Percentiles rank a stretch among this genome's conserved stretches.
phyloP scores from a whole-genome alignment of 2,888 invertebrate species.

The Cephus spinipes region DNA sequence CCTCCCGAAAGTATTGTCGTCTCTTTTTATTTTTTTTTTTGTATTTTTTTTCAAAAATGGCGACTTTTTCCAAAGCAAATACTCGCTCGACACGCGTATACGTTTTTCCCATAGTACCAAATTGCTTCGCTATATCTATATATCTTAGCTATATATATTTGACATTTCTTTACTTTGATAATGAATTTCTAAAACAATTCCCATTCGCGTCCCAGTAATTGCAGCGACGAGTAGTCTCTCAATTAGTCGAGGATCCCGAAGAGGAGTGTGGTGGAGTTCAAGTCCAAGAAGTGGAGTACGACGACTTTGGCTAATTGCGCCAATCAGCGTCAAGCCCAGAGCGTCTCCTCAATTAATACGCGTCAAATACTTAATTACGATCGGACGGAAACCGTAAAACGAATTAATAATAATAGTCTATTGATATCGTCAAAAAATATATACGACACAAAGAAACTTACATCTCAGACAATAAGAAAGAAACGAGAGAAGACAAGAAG shows the following conservation, averaged over 20 bases:
- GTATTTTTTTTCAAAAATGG: not conserved
- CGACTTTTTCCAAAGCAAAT: too few relatives aligned
- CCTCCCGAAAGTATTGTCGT: too few relatives aligned
- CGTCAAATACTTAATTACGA: constrained; percentile 45
- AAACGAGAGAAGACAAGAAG: not conserved
- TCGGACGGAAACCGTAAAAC: constrained; percentile 18
- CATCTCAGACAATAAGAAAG: not conserved
- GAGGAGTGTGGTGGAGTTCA: not conserved
- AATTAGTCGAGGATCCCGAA: not conserved
- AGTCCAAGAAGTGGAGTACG: not conserved
- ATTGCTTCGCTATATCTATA: not conserved
- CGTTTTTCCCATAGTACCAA: not conserved
- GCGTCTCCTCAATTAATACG: constrained; percentile 39
- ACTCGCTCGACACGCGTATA: not conserved
- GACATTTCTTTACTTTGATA: not conserved
- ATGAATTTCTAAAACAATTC: not conserved
- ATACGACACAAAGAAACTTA: not conserved
- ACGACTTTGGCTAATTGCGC: constrained; percentile 28
- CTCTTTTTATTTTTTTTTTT: not conserved
- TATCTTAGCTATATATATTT: not conserved
- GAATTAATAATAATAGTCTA: not conserved
- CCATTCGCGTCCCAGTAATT: not conserved
- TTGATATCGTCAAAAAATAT: not conserved
- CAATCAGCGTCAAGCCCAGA: constrained; percentile 34
- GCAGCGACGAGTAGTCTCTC: not conserved